phyloP scores from a whole-genome alignment of 2,113 vertebrate genomes.

The Coturnix japonica region DNA sequence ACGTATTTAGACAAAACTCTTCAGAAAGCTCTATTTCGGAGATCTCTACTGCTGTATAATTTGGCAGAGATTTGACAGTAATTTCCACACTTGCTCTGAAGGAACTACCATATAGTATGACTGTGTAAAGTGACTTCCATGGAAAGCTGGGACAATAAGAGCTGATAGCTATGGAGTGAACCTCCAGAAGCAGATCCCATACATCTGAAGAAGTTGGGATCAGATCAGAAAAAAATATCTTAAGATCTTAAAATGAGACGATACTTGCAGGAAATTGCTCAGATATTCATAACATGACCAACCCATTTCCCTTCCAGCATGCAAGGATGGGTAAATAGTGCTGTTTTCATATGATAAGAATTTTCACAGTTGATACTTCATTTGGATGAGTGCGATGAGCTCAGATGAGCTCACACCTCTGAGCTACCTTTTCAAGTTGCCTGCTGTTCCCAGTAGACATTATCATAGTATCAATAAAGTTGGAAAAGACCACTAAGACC shows the following conservation, averaged over 20 bases:
- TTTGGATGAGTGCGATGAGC: neutral
- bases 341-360: neutral
- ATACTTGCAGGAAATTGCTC: neutral
- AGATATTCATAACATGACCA: neutral
- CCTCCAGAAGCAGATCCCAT: neutral
- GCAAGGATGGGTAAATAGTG: neutral
- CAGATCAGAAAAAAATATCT: neutral
- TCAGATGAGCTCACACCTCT: neutral
- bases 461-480: too few relatives aligned
- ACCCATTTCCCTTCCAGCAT: neutral
- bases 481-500: too few relatives aligned
- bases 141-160: constrained; percentile 17
- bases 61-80: neutral
- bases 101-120: neutral
- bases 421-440: neutral
- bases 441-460: neutral
- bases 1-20: constrained; percentile 5
- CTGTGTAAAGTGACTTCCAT: neutral
- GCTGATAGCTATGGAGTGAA: constrained; percentile 4
- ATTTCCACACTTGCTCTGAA: constrained; percentile 7
- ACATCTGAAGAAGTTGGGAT: neutral
- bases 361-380: neutral
- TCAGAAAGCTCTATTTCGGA: neutral
- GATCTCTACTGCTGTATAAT: neutral
- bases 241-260: constrained; percentile 14